Conservation (phyloP, 2,888 invertebrate species). For the Dynastes tityus region DNA sequence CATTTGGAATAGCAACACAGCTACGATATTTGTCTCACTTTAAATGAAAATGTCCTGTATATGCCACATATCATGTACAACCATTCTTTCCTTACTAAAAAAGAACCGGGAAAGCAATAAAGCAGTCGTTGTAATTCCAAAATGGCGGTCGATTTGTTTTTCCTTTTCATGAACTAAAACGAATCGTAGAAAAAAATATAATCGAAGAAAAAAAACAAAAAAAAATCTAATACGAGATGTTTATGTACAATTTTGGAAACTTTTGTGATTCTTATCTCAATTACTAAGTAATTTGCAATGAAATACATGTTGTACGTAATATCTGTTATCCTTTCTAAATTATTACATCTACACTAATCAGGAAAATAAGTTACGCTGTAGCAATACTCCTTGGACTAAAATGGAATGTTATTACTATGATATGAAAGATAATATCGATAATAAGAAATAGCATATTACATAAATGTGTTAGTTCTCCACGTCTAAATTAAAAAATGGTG, state of each 20-base stretch:
- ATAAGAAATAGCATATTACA: background rate
- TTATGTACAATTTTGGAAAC: conserved; percentile 45
- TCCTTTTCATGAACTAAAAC: background rate
- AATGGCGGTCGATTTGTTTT: conserved; percentile 12
- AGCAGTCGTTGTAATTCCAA: conserved; percentile 29
- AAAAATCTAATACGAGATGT: background rate
- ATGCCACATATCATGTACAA: conserved; percentile 2
- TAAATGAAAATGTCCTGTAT: conserved; percentile 3
- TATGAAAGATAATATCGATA: background rate
- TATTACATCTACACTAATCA: too few relatives aligned
- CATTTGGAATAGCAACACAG: conserved; percentile 16
- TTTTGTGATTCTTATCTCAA: conserved; percentile 52
- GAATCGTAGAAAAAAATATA: background rate
- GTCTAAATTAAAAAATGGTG: background rate
- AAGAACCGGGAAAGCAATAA: background rate
- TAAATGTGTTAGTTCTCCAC: background rate
- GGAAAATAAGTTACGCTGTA: background rate
- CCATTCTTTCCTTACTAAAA: too few relatives aligned
- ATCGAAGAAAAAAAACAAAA: too few relatives aligned
- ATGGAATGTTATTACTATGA: background rate
- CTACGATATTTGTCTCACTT: background rate
- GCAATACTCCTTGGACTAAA: conserved; percentile 7
- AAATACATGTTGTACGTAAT: background rate
- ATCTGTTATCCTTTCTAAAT: background rate
- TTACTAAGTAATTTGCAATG: conserved; percentile 24